Percentiles rank a stretch among this genome's conserved stretches.
phyloP scores from a whole-genome alignment of 92 coral and sea anemone genomes.

The Porites evermanni region DNA sequence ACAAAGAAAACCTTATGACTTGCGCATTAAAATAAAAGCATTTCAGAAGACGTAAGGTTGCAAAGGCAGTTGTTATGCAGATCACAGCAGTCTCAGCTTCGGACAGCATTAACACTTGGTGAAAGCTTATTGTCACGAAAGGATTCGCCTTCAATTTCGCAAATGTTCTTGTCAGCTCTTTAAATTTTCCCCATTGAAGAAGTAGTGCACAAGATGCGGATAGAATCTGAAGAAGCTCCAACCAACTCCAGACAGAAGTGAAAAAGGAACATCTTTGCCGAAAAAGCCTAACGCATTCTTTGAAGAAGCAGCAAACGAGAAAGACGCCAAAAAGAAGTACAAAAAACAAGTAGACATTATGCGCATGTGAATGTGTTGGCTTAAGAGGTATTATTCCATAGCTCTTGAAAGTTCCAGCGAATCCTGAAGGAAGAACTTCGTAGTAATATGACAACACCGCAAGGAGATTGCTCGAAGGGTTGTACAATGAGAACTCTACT shows the following conservation, averaged over 20 bases:
- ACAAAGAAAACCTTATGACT: constrained; percentile 1
- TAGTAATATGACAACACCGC: constrained; percentile 20
- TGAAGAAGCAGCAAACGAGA: background rate
- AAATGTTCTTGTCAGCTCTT: background rate
- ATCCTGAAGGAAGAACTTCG: constrained; percentile 29
- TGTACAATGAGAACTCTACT: constrained; percentile 34
- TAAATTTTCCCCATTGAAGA: background rate
- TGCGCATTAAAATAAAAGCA: constrained; percentile 26
- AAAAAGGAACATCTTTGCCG: constrained; percentile 10
- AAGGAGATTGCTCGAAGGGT: constrained; percentile 30
- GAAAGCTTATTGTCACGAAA: constrained; percentile 17
- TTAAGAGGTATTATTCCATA: constrained; percentile 11
- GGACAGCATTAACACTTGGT: constrained; percentile 5
- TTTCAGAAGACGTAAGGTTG: constrained; percentile 18
- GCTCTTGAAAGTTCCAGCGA: constrained; percentile 21
- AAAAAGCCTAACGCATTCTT: background rate
- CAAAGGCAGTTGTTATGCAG: constrained; percentile 1
- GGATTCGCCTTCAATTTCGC: constrained; percentile 12
- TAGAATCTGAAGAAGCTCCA: constrained; percentile 29
- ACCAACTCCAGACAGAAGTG: constrained; percentile 19
- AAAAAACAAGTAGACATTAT: constrained; percentile 1
- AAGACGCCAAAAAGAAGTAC: constrained; percentile 27
- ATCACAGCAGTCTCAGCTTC: constrained; percentile 14
- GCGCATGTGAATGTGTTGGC: background rate
- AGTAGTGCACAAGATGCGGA: background rate